Evolutionary conservation across 2,113 vertebrate species (phyloP).

Genomic region (Gymnocephalus cernua): DNA sequence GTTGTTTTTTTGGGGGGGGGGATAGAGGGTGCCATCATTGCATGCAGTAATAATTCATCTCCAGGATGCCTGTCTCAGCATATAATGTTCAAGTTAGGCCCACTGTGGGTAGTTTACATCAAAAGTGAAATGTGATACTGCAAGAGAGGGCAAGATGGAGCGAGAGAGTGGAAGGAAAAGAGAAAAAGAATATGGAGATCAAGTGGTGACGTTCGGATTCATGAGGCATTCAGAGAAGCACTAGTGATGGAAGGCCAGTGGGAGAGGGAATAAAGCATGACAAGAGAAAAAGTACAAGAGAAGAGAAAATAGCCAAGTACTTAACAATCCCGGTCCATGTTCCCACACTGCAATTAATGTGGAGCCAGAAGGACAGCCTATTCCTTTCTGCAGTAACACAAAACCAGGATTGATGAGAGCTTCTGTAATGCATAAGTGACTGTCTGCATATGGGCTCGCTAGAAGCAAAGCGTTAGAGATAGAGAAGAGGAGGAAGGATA

Average conservation of each 20-base stretch:
- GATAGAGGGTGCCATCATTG: slow-evolving; percentile 54
- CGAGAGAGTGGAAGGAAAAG: slow-evolving; percentile 10
- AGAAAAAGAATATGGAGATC: neutral
- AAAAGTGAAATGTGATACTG: slow-evolving; percentile 63
- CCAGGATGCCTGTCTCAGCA: slow-evolving; percentile 65
- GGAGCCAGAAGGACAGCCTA: slow-evolving; percentile 69
- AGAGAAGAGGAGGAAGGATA: slow-evolving; percentile 37
- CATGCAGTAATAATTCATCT: slow-evolving; percentile 73
- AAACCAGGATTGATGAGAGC: slow-evolving; percentile 80
- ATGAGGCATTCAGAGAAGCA: slow-evolving; percentile 5
- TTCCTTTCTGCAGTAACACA: slow-evolving; percentile 73
- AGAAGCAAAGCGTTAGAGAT: slow-evolving; percentile 52
- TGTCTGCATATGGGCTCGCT: slow-evolving; percentile 46
- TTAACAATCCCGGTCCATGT: slow-evolving; percentile 66
- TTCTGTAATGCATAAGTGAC: slow-evolving; percentile 62
- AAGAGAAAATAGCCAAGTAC: slow-evolving; percentile 42
- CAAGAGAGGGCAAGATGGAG: slow-evolving; percentile 35
- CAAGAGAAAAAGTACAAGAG: slow-evolving; percentile 15
- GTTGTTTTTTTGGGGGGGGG: neutral
- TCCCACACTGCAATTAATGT: slow-evolving; percentile 78
- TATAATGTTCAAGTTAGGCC: slow-evolving; percentile 70
- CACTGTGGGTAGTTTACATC: slow-evolving; percentile 75
- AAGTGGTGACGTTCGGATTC: slow-evolving; percentile 18
- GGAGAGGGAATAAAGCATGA: slow-evolving; percentile 26
- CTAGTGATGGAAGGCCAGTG: neutral